Evolutionary conservation across 2,888 invertebrate genomes (phyloP), one percentile per base, ranked within the genome.

Genomic region (Phytoseiulus persimilis): DNA sequence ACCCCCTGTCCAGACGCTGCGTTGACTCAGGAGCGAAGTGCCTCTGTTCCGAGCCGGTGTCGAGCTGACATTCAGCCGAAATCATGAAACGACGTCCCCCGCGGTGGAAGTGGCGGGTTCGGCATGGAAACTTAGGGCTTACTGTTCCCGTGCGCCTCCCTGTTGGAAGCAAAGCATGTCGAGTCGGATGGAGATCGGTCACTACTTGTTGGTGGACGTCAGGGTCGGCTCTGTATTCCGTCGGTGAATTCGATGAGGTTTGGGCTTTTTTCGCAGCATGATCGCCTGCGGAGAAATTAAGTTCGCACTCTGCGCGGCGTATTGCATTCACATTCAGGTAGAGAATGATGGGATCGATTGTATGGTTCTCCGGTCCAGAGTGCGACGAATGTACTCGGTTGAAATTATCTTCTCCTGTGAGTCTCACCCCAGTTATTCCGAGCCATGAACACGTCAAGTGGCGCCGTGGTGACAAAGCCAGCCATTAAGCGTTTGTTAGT

Each of bases 181-280:
- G 18, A 65, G 28, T 65, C 23, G 28, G 65, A 23, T 65, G 65
- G 18, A 23, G 2, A 23, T 65, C 65, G 9, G 46, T 46, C 9
- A 46, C 32, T 84, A 87, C 18, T 87, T 87, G 87, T 45, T 87
- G 28, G 87, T 23, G n/a, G 87, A 45, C 87, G 33, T 87, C 87
- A 87, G 18, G n/a, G 87, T 87, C 11, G 87, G 87, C 32, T 87
- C 87, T 28, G 87, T 87, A 87, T 87, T 87, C 33, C 87, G 87
- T 87, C 87, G 87, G 32, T 87, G 87, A 39, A 87, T 87, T n/a
- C 32, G 87, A 32, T 87, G 87, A 87, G 87, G 87, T 45, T 87
- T 87, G 39, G 87, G 87, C 87, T 87, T 87, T 87, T 87, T 87
- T n/a, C 87, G 87, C 45, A 87, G 33, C 87, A 87, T 87, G 32